phyloP scores from a whole-genome alignment of 2,797 vertebrate genomes.

The Spinibarbus caldwelli region DNA sequence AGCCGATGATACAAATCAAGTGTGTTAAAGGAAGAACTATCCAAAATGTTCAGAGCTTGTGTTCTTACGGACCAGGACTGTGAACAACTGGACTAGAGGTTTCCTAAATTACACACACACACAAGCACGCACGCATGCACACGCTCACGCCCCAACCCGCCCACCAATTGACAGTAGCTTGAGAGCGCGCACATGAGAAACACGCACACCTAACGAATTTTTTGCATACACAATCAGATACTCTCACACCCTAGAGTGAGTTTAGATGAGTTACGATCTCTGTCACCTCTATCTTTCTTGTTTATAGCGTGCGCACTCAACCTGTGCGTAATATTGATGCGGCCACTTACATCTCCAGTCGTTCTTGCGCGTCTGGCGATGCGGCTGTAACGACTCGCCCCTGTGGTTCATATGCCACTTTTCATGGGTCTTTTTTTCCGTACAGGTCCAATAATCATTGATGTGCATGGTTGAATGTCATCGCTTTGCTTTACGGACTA shows the following conservation, averaged over 20 bases:
- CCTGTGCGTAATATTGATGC: conserved; percentile 25
- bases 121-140: background rate
- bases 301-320: background rate
- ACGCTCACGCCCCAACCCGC: conserved; percentile 45
- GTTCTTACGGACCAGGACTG: background rate
- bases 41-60: background rate
- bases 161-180: conserved; percentile 45
- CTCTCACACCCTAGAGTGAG: background rate
- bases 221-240: background rate
- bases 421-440: background rate
- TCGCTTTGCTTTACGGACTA: conserved; percentile 11
- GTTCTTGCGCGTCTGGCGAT: conserved; percentile 39
- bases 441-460: background rate
- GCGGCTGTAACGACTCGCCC: conserved; percentile 50
- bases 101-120: too few relatives aligned
- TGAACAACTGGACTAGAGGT: background rate
- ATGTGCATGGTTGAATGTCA: conserved; percentile 35
- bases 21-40: background rate
- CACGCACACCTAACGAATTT: background rate
- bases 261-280: conserved; percentile 26
- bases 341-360: conserved; percentile 38
- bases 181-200: conserved; percentile 24
- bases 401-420: conserved; percentile 13
- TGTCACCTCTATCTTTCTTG: background rate
- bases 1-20: conserved; percentile 5